Evolutionary conservation across 2,888 invertebrate genomes (phyloP).

Genomic region (Deroplatys truncata): DNA sequence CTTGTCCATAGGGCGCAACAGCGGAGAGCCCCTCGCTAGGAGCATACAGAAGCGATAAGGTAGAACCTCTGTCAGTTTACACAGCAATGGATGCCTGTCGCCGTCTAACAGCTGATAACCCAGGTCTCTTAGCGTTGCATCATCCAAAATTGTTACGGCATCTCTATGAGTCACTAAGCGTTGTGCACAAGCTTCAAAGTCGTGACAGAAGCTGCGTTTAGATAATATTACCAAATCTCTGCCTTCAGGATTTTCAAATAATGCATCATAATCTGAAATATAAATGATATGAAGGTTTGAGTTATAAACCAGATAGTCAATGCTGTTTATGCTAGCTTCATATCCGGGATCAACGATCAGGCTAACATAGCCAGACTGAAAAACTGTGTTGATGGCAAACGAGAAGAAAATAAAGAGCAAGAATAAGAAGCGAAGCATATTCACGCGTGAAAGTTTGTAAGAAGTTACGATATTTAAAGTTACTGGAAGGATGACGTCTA

Average conservation of each 20-base stretch:
- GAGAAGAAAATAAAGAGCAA: neutral
- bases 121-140: neutral
- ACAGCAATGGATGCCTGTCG: neutral
- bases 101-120: neutral
- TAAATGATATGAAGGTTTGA: neutral
- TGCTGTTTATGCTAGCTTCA: neutral
- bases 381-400: neutral
- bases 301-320: neutral
- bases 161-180: neutral
- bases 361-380: neutral
- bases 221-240: neutral
- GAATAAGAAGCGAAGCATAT: neutral
- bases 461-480: neutral
- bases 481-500: neutral
- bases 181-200: neutral
- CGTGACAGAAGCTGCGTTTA: neutral
- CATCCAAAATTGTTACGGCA: neutral
- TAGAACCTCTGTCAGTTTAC: neutral
- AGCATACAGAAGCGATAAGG: neutral
- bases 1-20: neutral
- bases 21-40: neutral
- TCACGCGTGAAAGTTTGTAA: neutral
- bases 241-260: neutral
- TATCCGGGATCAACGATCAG: neutral
- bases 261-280: neutral